Evolutionary conservation across 1,140 invertebrate species (phyloP), one percentile per base, ranked within the genome.

Genomic region (Drosophila kohkoa): DNA sequence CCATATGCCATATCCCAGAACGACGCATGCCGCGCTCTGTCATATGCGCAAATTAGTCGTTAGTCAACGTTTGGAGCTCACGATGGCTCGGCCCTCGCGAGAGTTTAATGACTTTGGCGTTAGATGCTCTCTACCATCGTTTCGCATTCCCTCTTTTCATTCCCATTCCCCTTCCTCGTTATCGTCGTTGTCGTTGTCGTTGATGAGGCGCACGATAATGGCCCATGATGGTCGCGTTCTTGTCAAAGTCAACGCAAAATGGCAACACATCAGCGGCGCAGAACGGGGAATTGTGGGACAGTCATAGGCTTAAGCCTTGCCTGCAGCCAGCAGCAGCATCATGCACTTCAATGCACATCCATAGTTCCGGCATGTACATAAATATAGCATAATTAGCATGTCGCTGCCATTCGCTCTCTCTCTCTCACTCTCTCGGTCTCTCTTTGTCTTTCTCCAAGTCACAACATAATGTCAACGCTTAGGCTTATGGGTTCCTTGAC

Each of bases 11-110:
- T 52, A 57, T 48, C 49, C 58, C 51, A 59, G 77, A 75, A 68
- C 74, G 55, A 82, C 79, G 73, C 83, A 82, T 79, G 83, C 72
- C 70, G 74, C 83, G 74, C 83, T 75, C 83, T 88, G 83, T 88
- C 83, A 87, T 87, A 87, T 87, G 80, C 83, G 83, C 80, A 87
- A 87, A 87, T 87, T 87, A 87, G 83, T 87, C 82, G 83, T 88
- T 87, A 88, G 83, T 82, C 80, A 63, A 69, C 73, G 63, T 81
- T 81, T 71, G 57, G 58, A 70, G 58, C 63, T 85, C 58, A 63
- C 41, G 71, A 76, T 75, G 77, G 77, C 77, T 76, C 7, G 2
- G 35, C 35, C 52, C 43, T 51, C 69, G 65, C 68, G 63, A 32
- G 82, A 85, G 81, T 85, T 85, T 85, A 85, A 85, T 85, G 81